Conservation (phyloP, 2,888 invertebrate species). For the Magallana nippona region DNA sequence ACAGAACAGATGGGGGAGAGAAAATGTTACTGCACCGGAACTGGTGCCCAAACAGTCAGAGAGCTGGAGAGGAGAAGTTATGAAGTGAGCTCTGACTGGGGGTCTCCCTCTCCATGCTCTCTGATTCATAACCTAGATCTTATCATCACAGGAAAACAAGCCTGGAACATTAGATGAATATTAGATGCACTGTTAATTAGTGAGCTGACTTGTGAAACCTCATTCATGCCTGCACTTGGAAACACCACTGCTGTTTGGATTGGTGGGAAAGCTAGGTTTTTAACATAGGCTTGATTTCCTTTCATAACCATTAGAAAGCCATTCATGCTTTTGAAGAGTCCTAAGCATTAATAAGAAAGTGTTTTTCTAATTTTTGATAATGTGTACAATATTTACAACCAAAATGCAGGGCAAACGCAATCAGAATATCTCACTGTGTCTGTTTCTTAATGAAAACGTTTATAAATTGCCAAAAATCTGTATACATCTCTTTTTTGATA, state of each 20-base stretch:
- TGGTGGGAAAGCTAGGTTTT: not conserved
- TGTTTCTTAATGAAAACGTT: slow-evolving; percentile 13
- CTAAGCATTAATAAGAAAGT: not conserved
- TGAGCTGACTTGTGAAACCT: slow-evolving; percentile 1
- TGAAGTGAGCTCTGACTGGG: not conserved
- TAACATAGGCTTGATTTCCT: not conserved
- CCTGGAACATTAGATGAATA: slow-evolving; percentile 28
- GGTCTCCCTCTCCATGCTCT: not conserved
- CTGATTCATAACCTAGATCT: slow-evolving; percentile 34
- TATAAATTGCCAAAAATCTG: slow-evolving; percentile 24
- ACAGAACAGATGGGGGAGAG: not conserved
- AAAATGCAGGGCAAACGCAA: not conserved
- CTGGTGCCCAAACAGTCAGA: not conserved
- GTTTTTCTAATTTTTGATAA: not conserved
- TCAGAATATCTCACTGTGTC: not conserved
- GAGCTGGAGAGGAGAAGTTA: not conserved
- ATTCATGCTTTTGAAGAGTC: not conserved
- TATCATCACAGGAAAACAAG: slow-evolving; percentile 29
- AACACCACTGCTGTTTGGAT: slow-evolving; percentile 8
- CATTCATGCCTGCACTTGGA: slow-evolving; percentile 26
- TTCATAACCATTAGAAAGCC: not conserved
- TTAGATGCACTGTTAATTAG: slow-evolving; percentile 33
- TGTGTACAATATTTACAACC: not conserved
- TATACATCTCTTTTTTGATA: not conserved
- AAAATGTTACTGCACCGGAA: slow-evolving; percentile 7